phyloP scores from a whole-genome alignment of 2,797 vertebrate species.

The Catharus ustulatus region DNA sequence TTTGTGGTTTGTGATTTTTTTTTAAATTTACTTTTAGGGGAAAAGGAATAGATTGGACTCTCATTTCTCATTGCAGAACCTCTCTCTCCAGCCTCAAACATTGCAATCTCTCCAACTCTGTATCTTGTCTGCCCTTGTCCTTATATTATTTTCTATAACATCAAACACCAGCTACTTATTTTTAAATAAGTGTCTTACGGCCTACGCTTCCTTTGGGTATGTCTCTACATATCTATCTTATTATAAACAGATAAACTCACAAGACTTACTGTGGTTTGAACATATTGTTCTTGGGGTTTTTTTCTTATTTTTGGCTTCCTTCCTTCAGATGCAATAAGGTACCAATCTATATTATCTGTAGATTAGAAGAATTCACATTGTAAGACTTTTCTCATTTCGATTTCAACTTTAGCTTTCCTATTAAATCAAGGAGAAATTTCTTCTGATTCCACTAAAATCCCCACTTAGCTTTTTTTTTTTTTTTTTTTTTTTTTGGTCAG shows the following conservation, averaged over 20 bases:
- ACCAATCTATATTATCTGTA: neutral
- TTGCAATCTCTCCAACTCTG: neutral
- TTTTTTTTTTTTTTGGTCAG: neutral
- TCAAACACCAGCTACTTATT: neutral
- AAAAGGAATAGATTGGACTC: neutral
- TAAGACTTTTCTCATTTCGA: neutral
- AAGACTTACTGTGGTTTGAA: neutral
- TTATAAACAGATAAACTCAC: neutral
- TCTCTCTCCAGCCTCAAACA: neutral
- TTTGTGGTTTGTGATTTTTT: neutral
- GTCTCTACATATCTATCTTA: fast-evolving
- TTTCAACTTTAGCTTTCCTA: neutral
- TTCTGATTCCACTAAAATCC: neutral
- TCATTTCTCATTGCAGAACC: neutral
- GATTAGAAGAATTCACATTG: neutral
- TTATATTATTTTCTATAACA: neutral
- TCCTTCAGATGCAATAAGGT: neutral
- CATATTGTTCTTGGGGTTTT: neutral
- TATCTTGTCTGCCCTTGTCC: neutral
- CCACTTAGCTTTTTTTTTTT: neutral
- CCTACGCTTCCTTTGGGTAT: neutral
- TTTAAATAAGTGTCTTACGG: neutral
- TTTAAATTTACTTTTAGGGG: neutral
- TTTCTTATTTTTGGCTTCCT: neutral
- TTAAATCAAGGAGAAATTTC: neutral